These are phyloP conservation scores for Pangasius larnaudii DNA, from an alignment of 2,797 vertebrate species.

Conservation along the genomic window DNA sequence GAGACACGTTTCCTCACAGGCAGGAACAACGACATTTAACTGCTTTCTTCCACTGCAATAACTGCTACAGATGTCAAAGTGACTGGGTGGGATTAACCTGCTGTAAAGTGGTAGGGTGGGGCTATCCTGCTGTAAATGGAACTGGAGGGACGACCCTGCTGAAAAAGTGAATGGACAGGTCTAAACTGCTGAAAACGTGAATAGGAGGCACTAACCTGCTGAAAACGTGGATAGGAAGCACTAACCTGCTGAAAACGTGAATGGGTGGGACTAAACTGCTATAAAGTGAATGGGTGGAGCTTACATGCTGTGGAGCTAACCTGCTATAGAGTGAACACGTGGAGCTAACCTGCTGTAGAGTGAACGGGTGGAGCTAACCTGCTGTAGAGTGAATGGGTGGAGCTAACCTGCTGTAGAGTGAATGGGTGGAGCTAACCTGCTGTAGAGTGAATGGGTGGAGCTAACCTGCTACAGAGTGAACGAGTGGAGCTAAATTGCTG, in stretches of 20 bases:
- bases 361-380: neutral
- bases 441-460: no score
- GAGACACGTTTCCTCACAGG: neutral
- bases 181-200: neutral
- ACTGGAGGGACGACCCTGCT: neutral
- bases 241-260: neutral
- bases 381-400: neutral
- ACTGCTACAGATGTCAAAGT: neutral
- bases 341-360: neutral
- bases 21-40: neutral
- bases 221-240: neutral
- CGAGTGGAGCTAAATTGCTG: no score
- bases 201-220: neutral
- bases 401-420: neutral
- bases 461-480: no score
- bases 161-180: neutral
- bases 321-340: neutral
- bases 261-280: neutral
- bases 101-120: neutral
- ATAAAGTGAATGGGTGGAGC: neutral
- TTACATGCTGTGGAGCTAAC: neutral
- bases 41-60: neutral
- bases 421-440: no score
- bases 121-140: neutral
- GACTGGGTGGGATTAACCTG: neutral